Conservation (phyloP, 2,888 invertebrate species). For the Plemyria rubiginata region DNA sequence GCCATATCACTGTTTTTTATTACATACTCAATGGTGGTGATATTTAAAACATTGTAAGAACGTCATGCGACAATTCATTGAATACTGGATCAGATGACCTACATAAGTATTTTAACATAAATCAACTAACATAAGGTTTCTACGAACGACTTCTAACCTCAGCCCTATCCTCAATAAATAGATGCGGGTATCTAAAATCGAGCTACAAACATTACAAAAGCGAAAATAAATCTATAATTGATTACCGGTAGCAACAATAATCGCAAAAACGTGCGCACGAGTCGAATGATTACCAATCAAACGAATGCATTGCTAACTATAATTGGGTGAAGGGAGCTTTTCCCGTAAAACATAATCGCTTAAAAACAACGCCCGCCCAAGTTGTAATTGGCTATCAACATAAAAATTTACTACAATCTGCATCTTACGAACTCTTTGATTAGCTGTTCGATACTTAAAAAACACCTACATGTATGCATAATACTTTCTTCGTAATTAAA, state of each 20-base stretch:
- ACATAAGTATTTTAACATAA: too few species aligned
- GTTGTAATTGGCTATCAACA: conserved; percentile 31
- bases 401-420: conserved; percentile 29
- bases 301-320: conserved; percentile 27
- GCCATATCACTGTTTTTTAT: too few species aligned
- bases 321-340: conserved; percentile 36
- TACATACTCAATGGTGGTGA: too few species aligned
- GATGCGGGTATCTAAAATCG: not conserved
- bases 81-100: too few species aligned
- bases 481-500: conserved; percentile 5
- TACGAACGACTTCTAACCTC: not conserved
- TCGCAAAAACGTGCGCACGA: conserved; percentile 36
- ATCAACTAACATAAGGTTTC: too few species aligned
- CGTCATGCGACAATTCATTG: too few species aligned
- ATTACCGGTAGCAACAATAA: conserved; percentile 28
- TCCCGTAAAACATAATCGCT: conserved; percentile 26
- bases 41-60: too few species aligned
- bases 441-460: conserved; percentile 26
- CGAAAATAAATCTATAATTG: conserved; percentile 25
- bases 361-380: conserved; percentile 30
- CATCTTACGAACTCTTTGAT: conserved; percentile 19
- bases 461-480: conserved; percentile 19
- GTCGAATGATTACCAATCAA: conserved; percentile 23
- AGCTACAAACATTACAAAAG: conserved; percentile 20
- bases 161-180: not conserved